Evolutionary conservation across 2,113 vertebrate genomes (phyloP).

Genomic region (Aplodontia rufa): DNA sequence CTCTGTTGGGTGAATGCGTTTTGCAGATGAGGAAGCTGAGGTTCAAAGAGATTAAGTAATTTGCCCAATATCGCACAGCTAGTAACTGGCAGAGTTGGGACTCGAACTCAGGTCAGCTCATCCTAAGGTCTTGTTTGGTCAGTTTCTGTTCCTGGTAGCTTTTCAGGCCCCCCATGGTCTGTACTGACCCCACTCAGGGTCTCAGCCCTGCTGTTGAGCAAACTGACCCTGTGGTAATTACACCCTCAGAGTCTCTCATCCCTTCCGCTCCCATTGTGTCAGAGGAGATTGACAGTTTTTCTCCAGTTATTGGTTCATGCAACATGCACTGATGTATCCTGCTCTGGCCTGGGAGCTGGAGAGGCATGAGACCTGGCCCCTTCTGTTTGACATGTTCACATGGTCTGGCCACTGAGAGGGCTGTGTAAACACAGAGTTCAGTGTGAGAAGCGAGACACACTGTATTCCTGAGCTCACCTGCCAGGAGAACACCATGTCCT

Average conservation of each 20-base stretch:
- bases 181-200: neutral
- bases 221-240: too few relatives aligned
- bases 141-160: neutral
- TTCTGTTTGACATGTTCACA: neutral
- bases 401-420: neutral
- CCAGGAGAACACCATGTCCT: slow-evolving; percentile 2
- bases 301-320: neutral
- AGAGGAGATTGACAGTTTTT: neutral
- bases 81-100: neutral
- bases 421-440: neutral
- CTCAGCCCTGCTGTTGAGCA: neutral
- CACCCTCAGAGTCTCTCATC: neutral
- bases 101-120: neutral
- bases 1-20: neutral
- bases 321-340: neutral
- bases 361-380: neutral
- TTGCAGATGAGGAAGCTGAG: neutral
- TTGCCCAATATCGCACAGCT: neutral
- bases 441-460: neutral
- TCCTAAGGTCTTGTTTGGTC: neutral
- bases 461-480: neutral
- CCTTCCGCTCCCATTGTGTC: neutral
- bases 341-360: neutral
- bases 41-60: neutral
- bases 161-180: neutral